phyloP scores from a whole-genome alignment of 2,888 invertebrate genomes.

The Thera britannica region DNA sequence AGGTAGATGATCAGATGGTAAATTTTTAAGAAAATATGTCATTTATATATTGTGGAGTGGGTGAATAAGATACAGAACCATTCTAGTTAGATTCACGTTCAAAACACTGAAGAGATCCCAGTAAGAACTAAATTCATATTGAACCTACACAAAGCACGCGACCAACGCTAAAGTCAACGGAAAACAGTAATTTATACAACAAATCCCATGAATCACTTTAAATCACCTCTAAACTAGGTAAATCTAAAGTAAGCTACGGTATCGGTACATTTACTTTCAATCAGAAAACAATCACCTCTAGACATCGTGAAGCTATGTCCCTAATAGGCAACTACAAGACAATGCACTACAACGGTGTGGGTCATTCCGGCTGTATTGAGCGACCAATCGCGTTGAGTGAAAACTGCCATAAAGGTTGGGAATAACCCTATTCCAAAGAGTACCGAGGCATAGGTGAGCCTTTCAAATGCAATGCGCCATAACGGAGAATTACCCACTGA shows the following conservation, averaged over 20 bases:
- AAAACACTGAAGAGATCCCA: too few species aligned
- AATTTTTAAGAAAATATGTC: too few species aligned
- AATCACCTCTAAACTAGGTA: neutral
- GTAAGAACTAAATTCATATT: too few species aligned
- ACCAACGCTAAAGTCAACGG: too few species aligned
- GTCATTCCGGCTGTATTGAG: conserved; percentile 60
- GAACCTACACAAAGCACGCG: too few species aligned
- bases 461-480: conserved; percentile 50
- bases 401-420: conserved; percentile 76
- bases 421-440: conserved; percentile 53
- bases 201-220: too few species aligned
- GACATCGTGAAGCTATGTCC: conserved; percentile 47
- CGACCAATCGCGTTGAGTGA: conserved; percentile 81
- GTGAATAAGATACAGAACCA: too few species aligned
- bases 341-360: conserved; percentile 67
- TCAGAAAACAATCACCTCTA: conserved; percentile 46
- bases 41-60: too few species aligned
- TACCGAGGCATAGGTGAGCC: conserved; percentile 48
- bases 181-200: too few species aligned
- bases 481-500: conserved; percentile 33
- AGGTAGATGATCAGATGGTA: too few species aligned
- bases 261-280: conserved; percentile 28
- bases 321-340: conserved; percentile 61
- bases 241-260: conserved; percentile 9
- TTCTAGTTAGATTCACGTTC: too few species aligned